Evolutionary conservation across 2,888 invertebrate genomes (phyloP), one percentile per base, ranked within the genome.

Genomic region (Acanthosepion esculentum): DNA sequence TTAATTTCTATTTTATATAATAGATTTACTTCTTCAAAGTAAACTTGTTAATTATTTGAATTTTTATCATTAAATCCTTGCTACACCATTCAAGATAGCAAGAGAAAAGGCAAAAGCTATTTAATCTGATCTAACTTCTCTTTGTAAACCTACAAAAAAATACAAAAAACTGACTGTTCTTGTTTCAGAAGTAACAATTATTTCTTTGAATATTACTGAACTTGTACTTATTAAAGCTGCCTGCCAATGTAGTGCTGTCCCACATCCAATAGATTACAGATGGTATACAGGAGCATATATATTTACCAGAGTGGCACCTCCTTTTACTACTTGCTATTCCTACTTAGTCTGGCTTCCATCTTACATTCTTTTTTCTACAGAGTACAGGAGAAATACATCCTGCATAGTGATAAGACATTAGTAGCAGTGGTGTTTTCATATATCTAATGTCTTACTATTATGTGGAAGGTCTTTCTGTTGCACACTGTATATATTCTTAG

Each of bases 261-360:
- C 15, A 78, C n/a, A n/a, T 78, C 78, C 78, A 78, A 78, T n/a
- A 78, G 78, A 78, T 78, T 78, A 78, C n/a, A 78, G 78, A 78
- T n/a, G 78, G 33, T n/a, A 78, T 78, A 12, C n/a, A 20, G 59
- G 23, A 59, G 59, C 59, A 59, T 23, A 59, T 59, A 23, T 6
- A 59, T 23, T 59, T 59, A 59, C 59, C 59, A 20, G 23, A 20
- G 20, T 59, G 59, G 23, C 59, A 23, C 59, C 23, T 23, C 59
- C 59, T 20, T 59, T 59, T 59, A 59, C 59, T 20, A 59, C 23
- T 59, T 23, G 59, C 59, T 59, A 23, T 59, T 59, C 23, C 59
- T 59, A 59, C 59, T 59, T 59, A 23, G 6, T 59, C 59, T 20
- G 3, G 4, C 23, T 59, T 23, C 20, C 59, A 20, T 59, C 59